Conservation (phyloP, 2,888 invertebrate species). For the Polyommatus icarus region DNA sequence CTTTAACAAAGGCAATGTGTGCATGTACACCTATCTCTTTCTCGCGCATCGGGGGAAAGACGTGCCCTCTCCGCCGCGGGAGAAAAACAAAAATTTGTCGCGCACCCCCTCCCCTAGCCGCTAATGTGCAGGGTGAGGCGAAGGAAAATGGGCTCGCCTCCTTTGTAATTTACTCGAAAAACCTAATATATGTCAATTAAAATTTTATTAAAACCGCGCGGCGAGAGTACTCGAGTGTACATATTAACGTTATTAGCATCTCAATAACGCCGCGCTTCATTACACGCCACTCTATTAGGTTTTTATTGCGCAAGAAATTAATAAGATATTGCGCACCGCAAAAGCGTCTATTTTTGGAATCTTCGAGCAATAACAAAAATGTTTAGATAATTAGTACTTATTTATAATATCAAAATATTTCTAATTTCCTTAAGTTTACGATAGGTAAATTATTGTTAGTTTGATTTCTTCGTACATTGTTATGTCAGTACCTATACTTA, state of each 20-base stretch:
- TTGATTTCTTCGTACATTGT: too few relatives aligned
- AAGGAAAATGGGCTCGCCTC: conserved; percentile 65
- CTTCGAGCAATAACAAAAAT: not conserved
- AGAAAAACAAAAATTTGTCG: conserved; percentile 77
- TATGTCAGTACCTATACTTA: too few relatives aligned
- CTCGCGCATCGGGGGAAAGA: conserved; percentile 47
- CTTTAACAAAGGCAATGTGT: conserved; percentile 78
- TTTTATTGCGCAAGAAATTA: conserved; percentile 32
- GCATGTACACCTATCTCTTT: conserved; percentile 74
- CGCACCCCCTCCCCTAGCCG: conserved; percentile 62
- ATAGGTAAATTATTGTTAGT: too few relatives aligned
- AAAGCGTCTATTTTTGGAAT: not conserved
- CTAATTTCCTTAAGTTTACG: too few relatives aligned
- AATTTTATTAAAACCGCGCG: conserved; percentile 70
- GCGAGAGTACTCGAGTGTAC: conserved; percentile 58
- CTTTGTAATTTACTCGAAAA: conserved; percentile 74
- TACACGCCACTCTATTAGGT: conserved; percentile 40
- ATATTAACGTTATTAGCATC: conserved; percentile 66
- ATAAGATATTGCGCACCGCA: not conserved
- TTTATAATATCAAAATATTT: too few relatives aligned
- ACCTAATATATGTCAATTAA: conserved; percentile 79
- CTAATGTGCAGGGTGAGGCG: conserved; percentile 70
- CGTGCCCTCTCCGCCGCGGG: conserved; percentile 58
- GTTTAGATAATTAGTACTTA: not conserved
- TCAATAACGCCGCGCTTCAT: conserved; percentile 56